Evolutionary conservation across 2,888 invertebrate species (phyloP), one percentile per base, ranked within the genome.

Genomic region (Yponomeuta sedellus): DNA sequence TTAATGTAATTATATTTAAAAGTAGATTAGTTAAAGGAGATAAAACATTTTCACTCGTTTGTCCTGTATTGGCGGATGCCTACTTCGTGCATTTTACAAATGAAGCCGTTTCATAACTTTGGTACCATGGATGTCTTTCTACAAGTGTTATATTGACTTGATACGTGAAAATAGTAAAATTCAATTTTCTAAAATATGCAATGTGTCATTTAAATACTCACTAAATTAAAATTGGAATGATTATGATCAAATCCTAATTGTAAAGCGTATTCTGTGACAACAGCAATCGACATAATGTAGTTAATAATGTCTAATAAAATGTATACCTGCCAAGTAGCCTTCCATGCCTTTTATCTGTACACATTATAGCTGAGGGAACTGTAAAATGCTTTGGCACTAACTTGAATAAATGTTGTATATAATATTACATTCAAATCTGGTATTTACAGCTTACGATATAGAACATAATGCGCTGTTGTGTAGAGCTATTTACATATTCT

Each of bases 381-480:
- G 82, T 83, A 81, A 80, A 82, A 85, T 85, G 86, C 88, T 86
- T 91, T 91, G 90, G 90, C 90, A 91, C 90, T 89, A 91, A 87
- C 84, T 85, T 88, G 78, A 79, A 87, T 86, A 85, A 81, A 84
- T 84, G 85, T 83, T 75, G 78, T 77, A 78, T 80, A 74, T 83
- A 86, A 88, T 83, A 86, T 81, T 83, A 85, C 82, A 82, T 82
- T 82, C 77, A 82, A 81, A 79, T 77, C 76, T 75, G 76, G 75
- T 88, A 91, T 90, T 86, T 91, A 91, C 90, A 91, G 79, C 85
- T 87, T 88, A 88, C 71, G 70, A 67, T 75, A 78, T 72, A 75
- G 71, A 75, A 61, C 61, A 34, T 61, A 25, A n/a, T n/a, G n/a
- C 5, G 10, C 10, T n/a, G 34, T 61, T 76, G 77, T 70, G 75